These are phyloP conservation scores for Podarcis siculus DNA, from an alignment of 2,797 vertebrate species.

Conservation along the genomic window DNA sequence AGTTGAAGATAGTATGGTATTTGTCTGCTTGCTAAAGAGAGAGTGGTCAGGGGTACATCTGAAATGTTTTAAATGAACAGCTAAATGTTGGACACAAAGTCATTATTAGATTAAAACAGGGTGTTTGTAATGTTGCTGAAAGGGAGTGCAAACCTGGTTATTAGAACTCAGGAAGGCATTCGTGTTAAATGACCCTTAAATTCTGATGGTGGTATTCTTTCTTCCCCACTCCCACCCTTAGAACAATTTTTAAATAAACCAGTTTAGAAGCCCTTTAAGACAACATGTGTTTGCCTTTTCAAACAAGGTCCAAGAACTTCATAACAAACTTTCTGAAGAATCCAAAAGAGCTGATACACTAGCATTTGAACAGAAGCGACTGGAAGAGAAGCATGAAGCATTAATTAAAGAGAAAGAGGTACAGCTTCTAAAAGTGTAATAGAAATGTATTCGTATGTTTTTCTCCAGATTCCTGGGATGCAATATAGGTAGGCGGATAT, in stretches of 20 bases:
- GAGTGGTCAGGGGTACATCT: neutral
- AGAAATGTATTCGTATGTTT: neutral
- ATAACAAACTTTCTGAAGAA: constrained; percentile 91
- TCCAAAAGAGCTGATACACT: constrained; percentile 92
- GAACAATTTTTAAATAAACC: neutral
- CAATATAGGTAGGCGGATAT: neutral
- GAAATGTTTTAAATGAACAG: constrained; percentile 12
- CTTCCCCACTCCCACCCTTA: neutral
- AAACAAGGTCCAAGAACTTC: constrained; percentile 91
- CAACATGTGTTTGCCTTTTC: constrained; percentile 10
- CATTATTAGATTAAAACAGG: neutral
- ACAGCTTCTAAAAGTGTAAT: neutral
- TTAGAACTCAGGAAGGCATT: neutral
- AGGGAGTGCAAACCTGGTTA: neutral
- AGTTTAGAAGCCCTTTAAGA: neutral
- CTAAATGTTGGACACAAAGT: neutral
- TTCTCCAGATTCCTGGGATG: neutral
- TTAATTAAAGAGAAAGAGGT: constrained; percentile 96
- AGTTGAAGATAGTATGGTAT: neutral
- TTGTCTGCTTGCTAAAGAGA: neutral
- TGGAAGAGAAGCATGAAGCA: constrained; percentile 93
- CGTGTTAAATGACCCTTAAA: neutral
- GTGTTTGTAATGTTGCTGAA: neutral
- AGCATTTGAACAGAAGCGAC: constrained; percentile 91
- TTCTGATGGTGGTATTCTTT: neutral